phyloP scores from a whole-genome alignment of 1,140 invertebrate species.

The Lamellibrachia luymesi region DNA sequence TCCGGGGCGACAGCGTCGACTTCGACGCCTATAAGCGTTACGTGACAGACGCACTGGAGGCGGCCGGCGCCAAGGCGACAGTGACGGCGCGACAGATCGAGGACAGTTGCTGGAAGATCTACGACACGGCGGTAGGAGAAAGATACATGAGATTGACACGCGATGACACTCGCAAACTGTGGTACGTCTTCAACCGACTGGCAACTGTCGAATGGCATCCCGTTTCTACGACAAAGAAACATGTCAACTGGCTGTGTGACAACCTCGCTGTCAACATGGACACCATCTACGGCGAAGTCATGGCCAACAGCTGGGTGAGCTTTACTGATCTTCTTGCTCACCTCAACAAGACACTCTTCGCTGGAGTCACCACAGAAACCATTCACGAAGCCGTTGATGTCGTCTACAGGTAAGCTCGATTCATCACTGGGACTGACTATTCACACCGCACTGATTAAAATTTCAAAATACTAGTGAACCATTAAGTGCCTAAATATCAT shows the following conservation, averaged over 20 bases:
- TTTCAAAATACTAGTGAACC: background rate
- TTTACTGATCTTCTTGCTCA: background rate
- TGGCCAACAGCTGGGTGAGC: background rate
- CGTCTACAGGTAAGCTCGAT: background rate
- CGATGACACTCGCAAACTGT: constrained; percentile 21
- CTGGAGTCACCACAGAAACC: background rate
- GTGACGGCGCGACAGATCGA: background rate
- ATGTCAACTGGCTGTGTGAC: constrained; percentile 22
- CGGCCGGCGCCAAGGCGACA: background rate
- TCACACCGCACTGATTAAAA: background rate
- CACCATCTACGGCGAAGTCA: background rate
- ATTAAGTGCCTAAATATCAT: background rate
- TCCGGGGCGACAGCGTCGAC: background rate
- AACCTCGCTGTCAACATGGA: constrained; percentile 21
- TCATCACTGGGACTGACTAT: background rate
- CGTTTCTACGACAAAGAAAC: constrained; percentile 1
- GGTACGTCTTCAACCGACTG: constrained; percentile 28
- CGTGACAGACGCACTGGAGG: background rate
- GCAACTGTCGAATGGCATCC: constrained; percentile 25
- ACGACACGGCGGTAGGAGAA: background rate
- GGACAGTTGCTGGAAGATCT: constrained; percentile 12
- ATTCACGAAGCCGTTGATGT: background rate
- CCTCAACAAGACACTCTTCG: background rate
- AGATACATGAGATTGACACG: background rate
- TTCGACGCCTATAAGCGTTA: background rate